Evolutionary conservation across 2,797 vertebrate genomes (phyloP).

Genomic region (Spinus pinus): DNA sequence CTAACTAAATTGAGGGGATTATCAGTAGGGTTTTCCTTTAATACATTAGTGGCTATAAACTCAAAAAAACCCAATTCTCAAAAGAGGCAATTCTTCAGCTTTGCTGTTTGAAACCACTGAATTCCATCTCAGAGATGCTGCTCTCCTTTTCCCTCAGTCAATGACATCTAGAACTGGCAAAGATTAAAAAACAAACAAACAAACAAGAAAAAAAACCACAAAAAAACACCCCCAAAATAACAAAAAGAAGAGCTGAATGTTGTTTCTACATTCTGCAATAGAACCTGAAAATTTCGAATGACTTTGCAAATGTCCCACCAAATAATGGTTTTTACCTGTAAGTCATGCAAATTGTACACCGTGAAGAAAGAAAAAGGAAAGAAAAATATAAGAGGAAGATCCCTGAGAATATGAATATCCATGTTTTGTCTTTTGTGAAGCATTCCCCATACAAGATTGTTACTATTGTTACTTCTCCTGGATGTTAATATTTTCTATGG

Average conservation of each 20-base stretch:
- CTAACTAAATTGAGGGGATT: background rate
- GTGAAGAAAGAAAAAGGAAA: background rate
- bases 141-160: background rate
- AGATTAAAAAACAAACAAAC: background rate
- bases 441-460: background rate
- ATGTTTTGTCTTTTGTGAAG: background rate
- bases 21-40: background rate
- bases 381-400: background rate
- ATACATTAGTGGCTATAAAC: background rate
- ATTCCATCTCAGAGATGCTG: background rate
- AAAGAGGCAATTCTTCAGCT: background rate
- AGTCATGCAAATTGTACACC: background rate
- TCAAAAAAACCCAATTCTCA: background rate
- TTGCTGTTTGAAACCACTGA: background rate
- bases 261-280: background rate
- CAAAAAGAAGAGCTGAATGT: background rate
- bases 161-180: background rate
- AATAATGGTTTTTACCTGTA: background rate
- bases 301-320: background rate
- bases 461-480: background rate
- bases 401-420: background rate
- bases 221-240: fast-evolving
- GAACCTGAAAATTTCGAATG: background rate
- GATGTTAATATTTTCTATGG: constrained; percentile 53
- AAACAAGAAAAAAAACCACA: fast-evolving